These are phyloP conservation scores for Crotalus tigris DNA, from an alignment of 2,113 vertebrate species.

Conservation along the genomic window DNA sequence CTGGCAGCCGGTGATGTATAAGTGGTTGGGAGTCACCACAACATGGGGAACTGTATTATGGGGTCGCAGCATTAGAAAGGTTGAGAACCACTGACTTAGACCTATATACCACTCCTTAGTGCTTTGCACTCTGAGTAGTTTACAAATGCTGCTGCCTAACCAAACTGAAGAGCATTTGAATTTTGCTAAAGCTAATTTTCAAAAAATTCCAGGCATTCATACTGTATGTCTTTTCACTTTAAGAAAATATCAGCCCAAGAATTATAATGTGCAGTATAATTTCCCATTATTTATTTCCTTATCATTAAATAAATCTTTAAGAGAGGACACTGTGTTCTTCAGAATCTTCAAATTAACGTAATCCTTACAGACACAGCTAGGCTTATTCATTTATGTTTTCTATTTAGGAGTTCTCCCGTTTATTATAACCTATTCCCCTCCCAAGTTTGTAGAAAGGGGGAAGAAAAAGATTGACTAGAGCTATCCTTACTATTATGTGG, in stretches of 20 bases:
- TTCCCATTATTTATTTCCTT: not conserved
- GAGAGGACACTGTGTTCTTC: not conserved
- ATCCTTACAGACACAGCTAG: not conserved
- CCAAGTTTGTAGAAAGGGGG: not conserved
- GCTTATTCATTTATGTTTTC: not conserved
- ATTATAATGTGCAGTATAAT: not conserved
- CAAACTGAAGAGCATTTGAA: not conserved
- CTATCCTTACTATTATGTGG: not conserved
- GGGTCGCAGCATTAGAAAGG: too few relatives aligned
- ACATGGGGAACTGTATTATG: too few relatives aligned
- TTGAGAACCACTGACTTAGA: not conserved
- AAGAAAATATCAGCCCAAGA: not conserved
- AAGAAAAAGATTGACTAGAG: not conserved
- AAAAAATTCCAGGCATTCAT: not conserved
- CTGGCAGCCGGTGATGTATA: too few relatives aligned
- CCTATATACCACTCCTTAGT: not conserved
- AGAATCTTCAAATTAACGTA: not conserved
- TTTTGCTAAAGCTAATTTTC: not conserved
- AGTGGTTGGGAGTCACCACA: too few relatives aligned
- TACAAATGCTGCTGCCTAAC: not conserved
- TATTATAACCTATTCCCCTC: not conserved
- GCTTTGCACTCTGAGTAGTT: not conserved
- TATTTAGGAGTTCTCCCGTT: not conserved
- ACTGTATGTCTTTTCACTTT: not conserved
- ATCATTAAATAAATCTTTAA: not conserved